A percentile compares a stretch with the other conserved stretches of the same genome.
Evolutionary conservation across 2,113 vertebrate species (phyloP).

Genomic region (Rhadina sibilatrix): DNA sequence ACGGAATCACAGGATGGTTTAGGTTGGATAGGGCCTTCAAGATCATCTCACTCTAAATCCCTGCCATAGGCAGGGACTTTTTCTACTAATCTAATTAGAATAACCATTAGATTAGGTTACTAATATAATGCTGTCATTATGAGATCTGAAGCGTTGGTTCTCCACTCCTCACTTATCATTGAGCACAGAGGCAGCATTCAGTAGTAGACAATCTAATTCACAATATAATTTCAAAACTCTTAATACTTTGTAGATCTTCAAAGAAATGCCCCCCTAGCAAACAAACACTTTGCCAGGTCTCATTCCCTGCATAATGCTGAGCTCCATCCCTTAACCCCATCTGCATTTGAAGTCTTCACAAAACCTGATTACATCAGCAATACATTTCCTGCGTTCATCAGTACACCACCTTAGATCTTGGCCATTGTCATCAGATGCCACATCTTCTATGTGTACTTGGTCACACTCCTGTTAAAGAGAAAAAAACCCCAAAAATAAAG

Average conservation of each 20-base stretch:
- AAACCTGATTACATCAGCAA: not conserved
- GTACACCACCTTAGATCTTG: slow-evolving; percentile 90
- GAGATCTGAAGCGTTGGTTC: not conserved
- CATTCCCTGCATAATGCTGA: not conserved
- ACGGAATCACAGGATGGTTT: not conserved
- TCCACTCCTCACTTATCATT: not conserved
- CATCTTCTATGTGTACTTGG: slow-evolving; percentile 97
- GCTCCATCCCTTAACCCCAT: not conserved
- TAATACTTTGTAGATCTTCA: not conserved
- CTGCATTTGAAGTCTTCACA: not conserved
- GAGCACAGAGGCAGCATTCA: not conserved
- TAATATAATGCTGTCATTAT: not conserved
- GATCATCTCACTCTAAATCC: not conserved
- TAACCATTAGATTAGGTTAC: not conserved
- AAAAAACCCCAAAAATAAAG: not conserved
- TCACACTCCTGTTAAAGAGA: slow-evolving; percentile 89
- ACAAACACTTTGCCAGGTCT: not conserved
- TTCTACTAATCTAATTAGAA: not conserved
- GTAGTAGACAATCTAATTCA: not conserved
- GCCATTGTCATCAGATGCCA: slow-evolving; percentile 96
- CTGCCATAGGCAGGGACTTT: not conserved
- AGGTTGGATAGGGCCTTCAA: not conserved
- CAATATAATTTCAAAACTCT: not conserved
- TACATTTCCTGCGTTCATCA: not conserved
- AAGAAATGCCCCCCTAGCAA: not conserved